Evolutionary conservation across 2,797 vertebrate species (phyloP).

Genomic region (Spea hammondii): DNA sequence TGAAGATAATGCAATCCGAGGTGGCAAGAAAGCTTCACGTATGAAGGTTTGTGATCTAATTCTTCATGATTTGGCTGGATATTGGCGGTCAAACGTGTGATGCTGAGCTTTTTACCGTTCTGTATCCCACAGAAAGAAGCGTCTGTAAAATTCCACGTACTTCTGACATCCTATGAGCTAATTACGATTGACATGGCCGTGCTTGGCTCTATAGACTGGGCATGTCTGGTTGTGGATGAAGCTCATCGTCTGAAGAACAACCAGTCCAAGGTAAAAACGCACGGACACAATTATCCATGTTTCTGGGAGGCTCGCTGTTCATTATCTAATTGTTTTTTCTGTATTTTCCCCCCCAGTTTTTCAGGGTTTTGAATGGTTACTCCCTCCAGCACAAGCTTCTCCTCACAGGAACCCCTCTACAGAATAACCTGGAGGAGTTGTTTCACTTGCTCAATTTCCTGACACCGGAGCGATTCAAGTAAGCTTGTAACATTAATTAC

Average conservation of each 20-base stretch:
- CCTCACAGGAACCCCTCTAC: slow-evolving; percentile 93
- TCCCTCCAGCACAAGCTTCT: slow-evolving; percentile 95
- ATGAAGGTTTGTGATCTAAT: slow-evolving; percentile 82
- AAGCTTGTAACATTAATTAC: slow-evolving; percentile 58
- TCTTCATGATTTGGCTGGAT: background rate
- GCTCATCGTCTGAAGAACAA: slow-evolving; percentile 98
- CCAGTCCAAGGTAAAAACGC: slow-evolving; percentile 84
- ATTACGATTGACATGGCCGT: slow-evolving; percentile 98
- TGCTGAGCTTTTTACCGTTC: background rate
- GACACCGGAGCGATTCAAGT: slow-evolving; percentile 95
- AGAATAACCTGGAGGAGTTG: slow-evolving; percentile 96
- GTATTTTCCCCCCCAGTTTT: slow-evolving; percentile 74
- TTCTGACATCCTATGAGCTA: slow-evolving; percentile 93
- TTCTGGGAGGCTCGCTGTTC: too few relatives aligned
- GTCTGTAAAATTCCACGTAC: slow-evolving; percentile 91
- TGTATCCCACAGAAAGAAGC: slow-evolving; percentile 85
- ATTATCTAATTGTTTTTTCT: background rate
- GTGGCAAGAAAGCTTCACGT: slow-evolving; percentile 93
- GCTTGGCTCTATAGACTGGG: slow-evolving; percentile 96
- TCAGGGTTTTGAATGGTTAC: slow-evolving; percentile 93
- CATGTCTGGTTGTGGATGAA: slow-evolving; percentile 95
- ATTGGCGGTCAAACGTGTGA: background rate
- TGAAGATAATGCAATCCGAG: slow-evolving; percentile 93
- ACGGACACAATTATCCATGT: background rate
- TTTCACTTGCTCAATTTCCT: slow-evolving; percentile 97